phyloP scores from a whole-genome alignment of 2,113 vertebrate species.

The Elgaria multicarinata region DNA sequence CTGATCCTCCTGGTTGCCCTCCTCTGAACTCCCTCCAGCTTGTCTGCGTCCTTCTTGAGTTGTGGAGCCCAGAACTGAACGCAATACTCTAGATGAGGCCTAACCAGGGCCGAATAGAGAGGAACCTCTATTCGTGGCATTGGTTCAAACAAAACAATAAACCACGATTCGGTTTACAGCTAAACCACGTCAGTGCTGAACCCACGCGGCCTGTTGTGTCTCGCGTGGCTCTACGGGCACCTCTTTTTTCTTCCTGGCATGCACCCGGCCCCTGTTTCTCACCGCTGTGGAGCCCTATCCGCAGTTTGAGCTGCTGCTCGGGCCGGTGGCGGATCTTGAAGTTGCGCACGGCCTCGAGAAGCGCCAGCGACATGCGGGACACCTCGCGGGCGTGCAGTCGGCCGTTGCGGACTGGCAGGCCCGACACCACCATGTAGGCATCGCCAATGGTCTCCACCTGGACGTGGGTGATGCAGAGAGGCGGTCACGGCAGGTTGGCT shows the following conservation, averaged over 20 bases:
- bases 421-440: conserved; percentile 96
- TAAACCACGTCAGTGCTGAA: too few relatives aligned
- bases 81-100: too few relatives aligned
- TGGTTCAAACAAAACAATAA: too few relatives aligned
- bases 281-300: conserved; percentile 92
- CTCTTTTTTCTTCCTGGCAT: neutral
- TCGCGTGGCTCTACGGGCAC: neutral
- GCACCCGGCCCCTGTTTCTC: conserved; percentile 6
- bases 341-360: conserved; percentile 87
- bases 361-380: conserved; percentile 90
- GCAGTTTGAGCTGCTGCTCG: conserved; percentile 83
- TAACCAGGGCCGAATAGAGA: too few relatives aligned
- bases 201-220: neutral
- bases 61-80: too few relatives aligned
- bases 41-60: too few relatives aligned
- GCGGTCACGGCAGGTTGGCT: accelerated
- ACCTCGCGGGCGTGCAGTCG: conserved; percentile 86
- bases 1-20: too few relatives aligned
- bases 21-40: too few relatives aligned
- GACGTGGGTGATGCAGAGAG: neutral
- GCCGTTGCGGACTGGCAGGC: conserved; percentile 90
- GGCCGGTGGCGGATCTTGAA: conserved; percentile 90
- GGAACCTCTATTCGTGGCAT: too few relatives aligned
- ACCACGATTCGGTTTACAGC: neutral
- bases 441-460: conserved; percentile 97